phyloP scores from a whole-genome alignment of 2,797 vertebrate species.

The Telmatherina bonti region DNA sequence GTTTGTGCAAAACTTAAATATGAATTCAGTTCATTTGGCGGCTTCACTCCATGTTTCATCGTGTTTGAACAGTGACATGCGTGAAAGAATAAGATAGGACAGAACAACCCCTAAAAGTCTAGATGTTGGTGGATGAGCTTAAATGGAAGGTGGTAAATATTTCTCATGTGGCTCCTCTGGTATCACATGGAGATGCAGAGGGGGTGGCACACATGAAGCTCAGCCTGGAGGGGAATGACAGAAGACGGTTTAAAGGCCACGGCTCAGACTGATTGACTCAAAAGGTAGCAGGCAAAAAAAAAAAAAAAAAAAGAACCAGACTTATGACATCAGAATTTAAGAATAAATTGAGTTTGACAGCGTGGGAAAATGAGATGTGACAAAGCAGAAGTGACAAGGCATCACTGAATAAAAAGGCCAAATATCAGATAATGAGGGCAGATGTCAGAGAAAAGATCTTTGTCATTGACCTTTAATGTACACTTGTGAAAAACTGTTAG shows the following conservation, averaged over 20 bases:
- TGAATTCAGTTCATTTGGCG: background rate
- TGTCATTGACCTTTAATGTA: background rate
- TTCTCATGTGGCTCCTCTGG: background rate
- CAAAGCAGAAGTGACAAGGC: background rate
- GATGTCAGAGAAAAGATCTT: background rate
- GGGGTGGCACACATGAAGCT: background rate
- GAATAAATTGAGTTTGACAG: background rate
- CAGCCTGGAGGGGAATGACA: background rate
- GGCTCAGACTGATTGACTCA: background rate
- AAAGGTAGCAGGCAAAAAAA: background rate
- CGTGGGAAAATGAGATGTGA: background rate
- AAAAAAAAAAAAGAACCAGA: background rate
- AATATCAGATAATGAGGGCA: background rate
- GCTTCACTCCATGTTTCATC: background rate
- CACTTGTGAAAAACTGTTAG: background rate
- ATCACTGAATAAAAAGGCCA: background rate
- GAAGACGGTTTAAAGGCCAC: background rate
- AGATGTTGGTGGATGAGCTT: background rate
- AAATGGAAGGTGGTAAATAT: background rate
- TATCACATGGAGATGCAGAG: background rate
- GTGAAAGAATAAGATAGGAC: background rate
- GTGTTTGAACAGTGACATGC: background rate
- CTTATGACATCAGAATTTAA: background rate
- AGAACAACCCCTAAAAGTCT: background rate
- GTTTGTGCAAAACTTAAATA: background rate